Evolutionary conservation across 2,888 invertebrate species (phyloP).

Genomic region (Andrena camellia): DNA sequence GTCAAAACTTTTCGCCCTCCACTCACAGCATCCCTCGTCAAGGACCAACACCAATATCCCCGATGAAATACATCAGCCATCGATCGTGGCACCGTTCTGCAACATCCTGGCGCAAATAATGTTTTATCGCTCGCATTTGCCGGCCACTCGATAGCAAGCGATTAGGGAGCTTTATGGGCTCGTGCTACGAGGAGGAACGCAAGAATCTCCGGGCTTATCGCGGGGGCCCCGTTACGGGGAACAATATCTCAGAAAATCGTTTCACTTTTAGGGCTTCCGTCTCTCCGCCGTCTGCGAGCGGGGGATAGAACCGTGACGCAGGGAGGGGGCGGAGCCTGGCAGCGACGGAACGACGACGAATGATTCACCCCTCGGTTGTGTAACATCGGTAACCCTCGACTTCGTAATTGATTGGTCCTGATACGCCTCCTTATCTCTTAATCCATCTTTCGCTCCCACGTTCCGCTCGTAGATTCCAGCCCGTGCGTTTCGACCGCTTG

Average conservation of each 20-base stretch:
- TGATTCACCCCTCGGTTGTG: slow-evolving; percentile 68
- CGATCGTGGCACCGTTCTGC: slow-evolving; percentile 45
- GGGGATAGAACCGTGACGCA: background rate
- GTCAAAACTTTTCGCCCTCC: slow-evolving; percentile 2
- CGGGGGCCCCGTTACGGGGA: slow-evolving; percentile 46
- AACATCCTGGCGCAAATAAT: slow-evolving; percentile 51
- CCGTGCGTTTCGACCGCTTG: slow-evolving; percentile 66
- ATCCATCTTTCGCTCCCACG: slow-evolving; percentile 80
- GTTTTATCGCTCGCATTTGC: slow-evolving; percentile 54
- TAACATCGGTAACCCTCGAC: slow-evolving; percentile 75
- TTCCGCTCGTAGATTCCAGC: slow-evolving; percentile 64
- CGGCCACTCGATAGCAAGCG: slow-evolving; percentile 62
- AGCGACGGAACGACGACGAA: slow-evolving; percentile 45
- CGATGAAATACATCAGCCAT: slow-evolving; percentile 12
- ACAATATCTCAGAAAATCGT: slow-evolving; percentile 71
- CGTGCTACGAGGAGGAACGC: slow-evolving; percentile 46
- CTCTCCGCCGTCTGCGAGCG: background rate
- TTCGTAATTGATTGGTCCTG: slow-evolving; percentile 84
- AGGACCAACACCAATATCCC: slow-evolving; percentile 26
- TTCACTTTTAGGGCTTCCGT: slow-evolving; percentile 61
- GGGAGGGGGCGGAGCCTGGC: background rate
- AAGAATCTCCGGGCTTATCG: slow-evolving; percentile 69
- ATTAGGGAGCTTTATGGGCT: slow-evolving; percentile 69
- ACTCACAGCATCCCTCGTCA: background rate
- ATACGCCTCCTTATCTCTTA: slow-evolving; percentile 84